These are phyloP conservation scores for Pomatostomus ruficeps DNA, from an alignment of 2,113 vertebrate genomes.

Conservation along the genomic window DNA sequence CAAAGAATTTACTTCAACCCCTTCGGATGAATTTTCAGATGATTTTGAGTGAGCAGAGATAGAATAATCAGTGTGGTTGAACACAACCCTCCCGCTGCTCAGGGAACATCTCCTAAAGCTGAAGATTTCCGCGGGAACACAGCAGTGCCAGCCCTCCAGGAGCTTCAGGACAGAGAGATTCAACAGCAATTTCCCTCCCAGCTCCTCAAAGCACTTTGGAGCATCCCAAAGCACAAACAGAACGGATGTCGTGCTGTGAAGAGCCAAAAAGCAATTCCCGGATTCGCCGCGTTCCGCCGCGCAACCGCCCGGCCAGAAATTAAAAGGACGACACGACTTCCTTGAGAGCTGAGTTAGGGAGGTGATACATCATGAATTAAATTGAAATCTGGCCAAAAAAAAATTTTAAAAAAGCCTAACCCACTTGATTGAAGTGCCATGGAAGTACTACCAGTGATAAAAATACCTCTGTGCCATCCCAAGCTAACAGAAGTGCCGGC, in stretches of 20 bases:
- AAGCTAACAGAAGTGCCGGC: background rate
- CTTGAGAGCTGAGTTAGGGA: background rate
- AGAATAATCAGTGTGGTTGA: background rate
- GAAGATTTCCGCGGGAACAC: background rate
- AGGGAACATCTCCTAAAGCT: accelerated
- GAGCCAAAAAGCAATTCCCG: background rate
- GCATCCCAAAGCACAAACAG: background rate
- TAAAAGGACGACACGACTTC: background rate
- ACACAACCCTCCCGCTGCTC: background rate
- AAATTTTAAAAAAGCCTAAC: background rate
- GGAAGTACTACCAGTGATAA: background rate
- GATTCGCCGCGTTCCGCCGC: accelerated
- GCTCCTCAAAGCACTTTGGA: background rate
- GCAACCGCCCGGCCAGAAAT: background rate
- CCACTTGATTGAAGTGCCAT: background rate
- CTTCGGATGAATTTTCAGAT: background rate
- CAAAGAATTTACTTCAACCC: background rate
- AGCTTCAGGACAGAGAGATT: background rate
- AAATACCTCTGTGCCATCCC: background rate
- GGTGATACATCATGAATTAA: background rate
- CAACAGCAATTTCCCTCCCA: background rate
- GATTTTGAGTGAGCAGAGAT: background rate
- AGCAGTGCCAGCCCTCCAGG: background rate
- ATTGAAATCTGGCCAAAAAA: background rate
- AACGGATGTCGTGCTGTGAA: accelerated